Percentiles rank a stretch among this genome's conserved stretches.
Evolutionary conservation across 2,113 vertebrate species (phyloP).

Genomic region (Otocyon megalotis): DNA sequence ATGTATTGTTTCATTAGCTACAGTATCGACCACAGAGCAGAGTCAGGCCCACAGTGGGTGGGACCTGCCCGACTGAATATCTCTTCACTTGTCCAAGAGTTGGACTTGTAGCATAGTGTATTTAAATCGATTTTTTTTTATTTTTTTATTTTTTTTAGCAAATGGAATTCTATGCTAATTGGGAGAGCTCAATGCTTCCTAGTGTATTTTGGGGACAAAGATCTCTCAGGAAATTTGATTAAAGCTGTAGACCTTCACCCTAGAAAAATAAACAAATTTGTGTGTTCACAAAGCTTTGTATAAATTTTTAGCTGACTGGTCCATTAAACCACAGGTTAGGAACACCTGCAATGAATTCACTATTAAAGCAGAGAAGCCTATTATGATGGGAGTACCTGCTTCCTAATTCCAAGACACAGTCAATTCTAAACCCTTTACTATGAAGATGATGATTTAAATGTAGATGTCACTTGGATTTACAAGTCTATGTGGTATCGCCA

Average conservation of each 20-base stretch:
- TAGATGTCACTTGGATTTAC: neutral
- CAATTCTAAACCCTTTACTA: neutral
- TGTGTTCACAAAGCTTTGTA: conserved; percentile 43
- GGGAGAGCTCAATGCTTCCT: conserved; percentile 27
- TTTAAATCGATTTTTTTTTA: neutral
- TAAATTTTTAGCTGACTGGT: conserved; percentile 53
- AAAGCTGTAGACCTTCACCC: conserved; percentile 35
- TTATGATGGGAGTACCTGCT: neutral
- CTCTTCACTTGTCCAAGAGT: neutral
- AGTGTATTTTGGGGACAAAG: neutral
- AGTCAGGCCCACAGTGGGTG: neutral
- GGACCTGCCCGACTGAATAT: neutral
- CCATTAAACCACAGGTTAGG: conserved; percentile 46
- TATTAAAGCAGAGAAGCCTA: conserved; percentile 47
- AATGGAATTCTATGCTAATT: conserved; percentile 64
- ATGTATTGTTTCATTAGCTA: conserved; percentile 4
- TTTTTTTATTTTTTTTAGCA: conserved; percentile 10
- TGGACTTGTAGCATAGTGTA: neutral
- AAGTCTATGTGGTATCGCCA: neutral
- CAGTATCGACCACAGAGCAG: neutral
- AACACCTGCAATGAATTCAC: neutral
- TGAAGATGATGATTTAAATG: neutral
- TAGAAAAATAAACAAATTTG: conserved; percentile 43
- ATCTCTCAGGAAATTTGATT: conserved; percentile 61
- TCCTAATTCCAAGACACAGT: neutral